phyloP scores from a whole-genome alignment of 2,113 vertebrate species.

The Ailurus styani region DNA sequence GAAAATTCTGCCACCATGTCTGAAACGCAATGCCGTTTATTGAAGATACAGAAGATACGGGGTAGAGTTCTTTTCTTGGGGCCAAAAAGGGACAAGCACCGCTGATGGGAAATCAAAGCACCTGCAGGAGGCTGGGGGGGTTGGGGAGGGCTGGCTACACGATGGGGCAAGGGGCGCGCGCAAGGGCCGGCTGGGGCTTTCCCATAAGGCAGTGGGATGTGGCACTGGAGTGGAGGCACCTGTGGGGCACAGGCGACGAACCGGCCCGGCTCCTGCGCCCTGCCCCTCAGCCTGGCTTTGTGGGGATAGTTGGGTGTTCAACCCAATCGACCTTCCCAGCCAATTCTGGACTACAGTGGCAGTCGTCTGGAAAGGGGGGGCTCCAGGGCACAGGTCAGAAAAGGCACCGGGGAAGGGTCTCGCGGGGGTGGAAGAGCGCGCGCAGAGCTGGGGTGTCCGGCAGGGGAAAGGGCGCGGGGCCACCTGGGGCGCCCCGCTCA shows the following conservation, averaged over 20 bases:
- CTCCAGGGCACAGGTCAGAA: not conserved
- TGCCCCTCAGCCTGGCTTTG: not conserved
- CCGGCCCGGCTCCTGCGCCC: not conserved
- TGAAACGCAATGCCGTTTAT: constrained; percentile 14
- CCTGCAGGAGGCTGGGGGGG: not conserved
- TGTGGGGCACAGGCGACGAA: accelerated
- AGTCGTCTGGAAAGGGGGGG: not conserved
- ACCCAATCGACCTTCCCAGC: not conserved
- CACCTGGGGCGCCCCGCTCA: not conserved
- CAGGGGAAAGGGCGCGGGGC: accelerated
- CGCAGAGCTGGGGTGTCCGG: not conserved
- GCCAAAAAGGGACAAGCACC: not conserved
- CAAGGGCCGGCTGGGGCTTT: not conserved
- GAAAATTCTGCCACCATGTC: not conserved
- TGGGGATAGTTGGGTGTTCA: not conserved
- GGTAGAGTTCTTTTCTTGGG: not conserved
- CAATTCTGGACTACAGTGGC: not conserved
- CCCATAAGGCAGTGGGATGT: not conserved
- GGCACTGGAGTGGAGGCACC: not conserved
- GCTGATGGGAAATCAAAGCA: not conserved
- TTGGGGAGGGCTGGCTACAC: not conserved
- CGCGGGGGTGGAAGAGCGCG: accelerated
- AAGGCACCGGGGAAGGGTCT: not conserved
- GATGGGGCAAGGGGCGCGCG: too few relatives aligned
- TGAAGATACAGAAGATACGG: constrained; percentile 22